Base-by-base conservation (phyloP, 2,797 vertebrate species). In the Tragopan temminckii region DNA sequence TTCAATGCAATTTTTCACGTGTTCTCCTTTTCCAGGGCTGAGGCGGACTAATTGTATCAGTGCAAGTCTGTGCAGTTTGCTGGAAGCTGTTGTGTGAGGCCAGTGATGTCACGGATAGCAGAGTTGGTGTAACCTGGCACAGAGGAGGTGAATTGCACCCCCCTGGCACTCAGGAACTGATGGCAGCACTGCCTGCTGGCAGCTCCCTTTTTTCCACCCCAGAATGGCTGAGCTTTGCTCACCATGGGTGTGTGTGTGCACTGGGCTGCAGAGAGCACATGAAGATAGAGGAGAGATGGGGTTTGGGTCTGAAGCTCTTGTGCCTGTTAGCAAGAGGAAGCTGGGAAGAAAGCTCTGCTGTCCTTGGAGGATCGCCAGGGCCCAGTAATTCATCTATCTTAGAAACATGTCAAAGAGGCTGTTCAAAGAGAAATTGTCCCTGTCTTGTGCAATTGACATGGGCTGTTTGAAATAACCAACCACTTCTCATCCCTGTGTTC, bases 121-220 rank as follows among this genome's bases (percentile, higher is more conserved):
- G 89, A 89, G 83, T 43, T 85, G 92, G 95, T 95, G 91, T 93
- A 95, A 94, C 92, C 95, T 91, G 95, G 92, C 96, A 96, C 48
- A 0, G 70, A 91, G 74, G 89, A 95, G 92, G 92, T 89, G 92
- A 50, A 92, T 94, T 89, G 76, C 95, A 93, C 87, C 85, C 95
- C 92, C 59, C 59, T 76, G 89, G 85, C 43, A 13, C 84, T 78
- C 35, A 2, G 61, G 84, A 62, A 19, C 25, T 80, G 79, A 80
- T 0, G 21, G 85, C 86, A 88, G 66, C 82, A 50, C 70, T 13
- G 50, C 2, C 4, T 88, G 90, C 69, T 95, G 90, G 90, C 93
- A 96, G 72, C 86, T 89, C 74, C 88, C 77, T 80, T 72, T 92
- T 85, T 88, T 83, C 92, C 63, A 25, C 50, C 76, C 33, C 3